Conservation (phyloP, 2,113 vertebrate species). For the Cnemophilus loriae region DNA sequence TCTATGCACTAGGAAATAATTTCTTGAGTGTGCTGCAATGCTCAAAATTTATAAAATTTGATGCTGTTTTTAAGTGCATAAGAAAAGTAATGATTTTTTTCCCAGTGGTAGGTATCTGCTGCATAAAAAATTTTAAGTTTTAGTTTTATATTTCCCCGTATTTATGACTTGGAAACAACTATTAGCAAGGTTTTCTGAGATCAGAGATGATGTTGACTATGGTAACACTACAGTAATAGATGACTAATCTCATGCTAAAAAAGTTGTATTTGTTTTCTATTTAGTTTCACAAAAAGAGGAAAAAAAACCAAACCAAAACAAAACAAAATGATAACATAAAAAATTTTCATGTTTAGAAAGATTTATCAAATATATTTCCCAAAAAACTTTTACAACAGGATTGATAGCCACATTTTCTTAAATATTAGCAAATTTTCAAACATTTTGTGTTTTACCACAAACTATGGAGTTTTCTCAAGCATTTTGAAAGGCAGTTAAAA, state of each 20-base stretch:
- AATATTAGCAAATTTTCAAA: neutral
- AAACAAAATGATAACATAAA: neutral
- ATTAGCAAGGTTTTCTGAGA: neutral
- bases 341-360: neutral
- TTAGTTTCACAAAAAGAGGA: neutral
- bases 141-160: neutral
- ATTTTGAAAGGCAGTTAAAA: neutral
- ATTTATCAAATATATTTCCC: neutral
- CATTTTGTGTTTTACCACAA: neutral
- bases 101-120: neutral
- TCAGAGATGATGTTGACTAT: neutral
- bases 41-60: neutral
- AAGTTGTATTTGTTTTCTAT: neutral
- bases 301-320: too few species aligned
- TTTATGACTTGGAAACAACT: neutral
- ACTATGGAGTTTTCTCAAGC: neutral
- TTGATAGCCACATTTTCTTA: neutral
- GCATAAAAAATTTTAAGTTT: neutral
- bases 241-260: neutral
- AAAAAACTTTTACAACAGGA: neutral
- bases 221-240: neutral
- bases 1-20: neutral
- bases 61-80: neutral
- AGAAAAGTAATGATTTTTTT: neutral
- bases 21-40: neutral